Evolutionary conservation across 2,797 vertebrate genomes (phyloP).

Genomic region (Buphagus erythrorhynchus): DNA sequence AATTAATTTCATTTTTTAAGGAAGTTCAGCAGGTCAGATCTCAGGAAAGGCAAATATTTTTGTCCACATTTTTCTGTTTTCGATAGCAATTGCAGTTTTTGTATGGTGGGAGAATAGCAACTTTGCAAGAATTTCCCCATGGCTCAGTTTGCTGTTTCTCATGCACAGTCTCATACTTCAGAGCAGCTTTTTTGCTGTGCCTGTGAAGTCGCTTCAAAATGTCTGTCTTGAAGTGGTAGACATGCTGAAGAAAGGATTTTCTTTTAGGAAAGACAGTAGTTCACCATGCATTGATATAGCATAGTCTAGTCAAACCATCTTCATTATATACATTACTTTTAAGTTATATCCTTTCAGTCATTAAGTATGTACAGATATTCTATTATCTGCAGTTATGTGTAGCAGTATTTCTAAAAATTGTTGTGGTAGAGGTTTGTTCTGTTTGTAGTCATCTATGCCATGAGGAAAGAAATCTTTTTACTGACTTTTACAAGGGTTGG

Average conservation of each 20-base stretch:
- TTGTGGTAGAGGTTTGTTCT: not conserved
- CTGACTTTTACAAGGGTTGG: not conserved
- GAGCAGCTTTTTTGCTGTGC: not conserved
- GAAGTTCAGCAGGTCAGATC: constrained; percentile 10
- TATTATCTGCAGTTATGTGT: not conserved
- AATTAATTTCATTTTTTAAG: not conserved
- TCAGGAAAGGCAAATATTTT: constrained; percentile 36
- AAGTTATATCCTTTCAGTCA: not conserved
- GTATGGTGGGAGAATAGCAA: not conserved
- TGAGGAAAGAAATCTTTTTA: not conserved
- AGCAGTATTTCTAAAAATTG: not conserved
- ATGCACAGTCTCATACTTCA: not conserved
- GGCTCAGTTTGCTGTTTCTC: not conserved
- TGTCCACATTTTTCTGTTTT: constrained; percentile 24
- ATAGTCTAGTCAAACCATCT: not conserved
- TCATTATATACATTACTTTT: not conserved
- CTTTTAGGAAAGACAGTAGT: not conserved
- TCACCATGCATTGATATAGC: not conserved
- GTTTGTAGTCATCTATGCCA: not conserved
- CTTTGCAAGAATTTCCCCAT: not conserved
- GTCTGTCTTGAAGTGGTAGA: not conserved
- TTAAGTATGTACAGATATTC: not conserved
- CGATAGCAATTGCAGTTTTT: not conserved
- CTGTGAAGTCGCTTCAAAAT: not conserved
- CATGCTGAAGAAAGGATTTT: not conserved